Conservation (phyloP, 2,113 vertebrate species). For the Oncorhynchus kisutch region DNA sequence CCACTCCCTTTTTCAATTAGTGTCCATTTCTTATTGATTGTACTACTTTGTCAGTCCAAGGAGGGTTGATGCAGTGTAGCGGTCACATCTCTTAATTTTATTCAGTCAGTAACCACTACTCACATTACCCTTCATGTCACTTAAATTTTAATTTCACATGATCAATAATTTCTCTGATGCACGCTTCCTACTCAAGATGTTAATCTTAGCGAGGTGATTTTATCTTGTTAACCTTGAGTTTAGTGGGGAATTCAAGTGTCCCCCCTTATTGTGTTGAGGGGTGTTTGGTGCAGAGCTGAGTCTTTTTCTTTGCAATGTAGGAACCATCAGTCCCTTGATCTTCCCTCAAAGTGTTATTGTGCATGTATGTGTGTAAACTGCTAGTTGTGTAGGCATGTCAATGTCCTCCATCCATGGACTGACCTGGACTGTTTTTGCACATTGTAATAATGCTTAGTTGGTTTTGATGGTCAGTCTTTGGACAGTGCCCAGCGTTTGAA, state of each 20-base stretch:
- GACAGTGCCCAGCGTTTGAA: slow-evolving; percentile 30
- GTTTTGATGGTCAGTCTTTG: slow-evolving; percentile 22
- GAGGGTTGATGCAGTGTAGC: not conserved
- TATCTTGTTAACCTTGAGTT: slow-evolving; percentile 15
- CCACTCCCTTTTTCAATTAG: not conserved
- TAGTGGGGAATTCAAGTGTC: slow-evolving; percentile 26
- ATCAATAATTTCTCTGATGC: slow-evolving; percentile 21
- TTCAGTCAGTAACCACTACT: too few species aligned
- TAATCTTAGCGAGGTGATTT: not conserved
- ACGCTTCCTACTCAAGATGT: slow-evolving; percentile 9
- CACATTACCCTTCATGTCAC: too few species aligned
- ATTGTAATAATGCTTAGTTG: slow-evolving; percentile 20
- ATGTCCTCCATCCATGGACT: slow-evolving; percentile 14
- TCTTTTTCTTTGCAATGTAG: slow-evolving; percentile 34
- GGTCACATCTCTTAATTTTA: too few species aligned
- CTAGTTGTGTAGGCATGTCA: slow-evolving; percentile 31
- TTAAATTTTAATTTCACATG: not conserved
- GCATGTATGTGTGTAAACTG: not conserved
- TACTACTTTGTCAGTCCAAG: slow-evolving; percentile 17
- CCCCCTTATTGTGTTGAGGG: not conserved
- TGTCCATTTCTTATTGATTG: slow-evolving; percentile 1
- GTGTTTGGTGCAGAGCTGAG: not conserved
- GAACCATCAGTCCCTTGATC: not conserved
- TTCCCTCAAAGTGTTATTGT: not conserved
- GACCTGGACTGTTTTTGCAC: slow-evolving; percentile 24